Base-by-base conservation (phyloP, 2,797 vertebrate genomes). In the Melanitta fusca region DNA sequence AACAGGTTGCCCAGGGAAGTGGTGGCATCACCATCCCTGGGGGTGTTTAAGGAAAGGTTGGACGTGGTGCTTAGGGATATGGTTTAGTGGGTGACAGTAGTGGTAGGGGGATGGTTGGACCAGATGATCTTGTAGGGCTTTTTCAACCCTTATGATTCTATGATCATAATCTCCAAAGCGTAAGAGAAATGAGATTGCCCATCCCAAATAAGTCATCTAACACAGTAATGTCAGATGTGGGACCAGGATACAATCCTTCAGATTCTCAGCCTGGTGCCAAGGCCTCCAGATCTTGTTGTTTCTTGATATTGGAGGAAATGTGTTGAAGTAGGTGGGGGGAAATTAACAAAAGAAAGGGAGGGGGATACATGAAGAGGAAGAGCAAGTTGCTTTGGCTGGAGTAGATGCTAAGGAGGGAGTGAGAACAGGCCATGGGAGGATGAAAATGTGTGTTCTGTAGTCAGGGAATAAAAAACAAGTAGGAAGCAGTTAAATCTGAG, bases 261-360 rank as follows among this genome's bases (percentile, higher is more conserved):
- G 38, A 24, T 80, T 89, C 30, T 82, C 41, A 53, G 43, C 77
- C 20, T 24, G 13, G 3, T 18, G 17, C 17, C 17, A 57, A 36
- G 17, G 81, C 22, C 16, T 82, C 58, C 43, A 24, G 17, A 27
- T 66, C 22, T 74, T 84, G 9, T 57, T 38, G 11, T 56, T 88
- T 57, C 43, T 78, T 83, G 53, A 22, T 8, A 2, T 18, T 73
- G 61, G 32, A 82, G 16, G 3, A 64, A 30, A 34, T 1, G 1
- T 3, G 5, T 4, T 38, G 30, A 34, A 71, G 15, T 22, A 70
- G 7, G 5, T 51, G 14, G 13, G 25, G 6, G 3, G 27, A 4
- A 0, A 3, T 2, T 8, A 1, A 20, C 57, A 65, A 83, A 38
- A 4, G 36, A 32, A 20, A 64, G 10, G 9, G 30, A 82, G 2